Evolutionary conservation across 2,113 vertebrate genomes (phyloP), one percentile per base, ranked within the genome.

Genomic region (Coptodon bakossiorum): DNA sequence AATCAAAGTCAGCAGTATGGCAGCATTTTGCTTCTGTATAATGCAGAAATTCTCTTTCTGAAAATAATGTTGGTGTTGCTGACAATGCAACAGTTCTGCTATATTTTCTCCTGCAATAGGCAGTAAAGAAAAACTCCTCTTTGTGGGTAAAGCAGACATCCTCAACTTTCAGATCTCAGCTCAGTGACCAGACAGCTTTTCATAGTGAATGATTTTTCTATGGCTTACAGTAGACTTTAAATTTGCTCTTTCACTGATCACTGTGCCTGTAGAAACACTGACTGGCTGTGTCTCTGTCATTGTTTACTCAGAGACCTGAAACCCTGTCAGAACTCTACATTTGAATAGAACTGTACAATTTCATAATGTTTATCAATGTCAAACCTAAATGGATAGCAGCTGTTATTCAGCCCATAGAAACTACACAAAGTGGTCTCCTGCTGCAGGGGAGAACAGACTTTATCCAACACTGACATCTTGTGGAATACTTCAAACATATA

Each of bases 381-480:
- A 63, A 63, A 63, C 59, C 31, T 63, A 63, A 63, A 63, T 1
- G 59, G 16, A 36, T 63, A 63, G 11, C 59, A 63, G 59, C 31
- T 36, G 59, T 66, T 76, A 11, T 76, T 48, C 40, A 48, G 0
- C 68, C 61, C 38, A 45, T 10, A 9, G 14, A 24, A 45, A 16
- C 3, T 0, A 45, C 16, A 63, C 13, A 11, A 9, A 17, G 38
- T 6, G 68, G 0, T 3, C 24, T 6, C n/a, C 40, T 27, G 24
- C 24, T 29, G 40, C 71, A 76, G 34, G 31, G 4, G 34, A 7
- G 16, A 66, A 38, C 38, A 81, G 7, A 43, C 52, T 24, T 31
- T 59, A 56, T 68, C 1, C 66, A 88, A 87, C 81, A 87, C 66
- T 91, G 93, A 79, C 89, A 50, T 86, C 89, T 84, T 61, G 86